phyloP scores from a whole-genome alignment of 2,113 vertebrate genomes.

The Beaufortia kweichowensis region DNA sequence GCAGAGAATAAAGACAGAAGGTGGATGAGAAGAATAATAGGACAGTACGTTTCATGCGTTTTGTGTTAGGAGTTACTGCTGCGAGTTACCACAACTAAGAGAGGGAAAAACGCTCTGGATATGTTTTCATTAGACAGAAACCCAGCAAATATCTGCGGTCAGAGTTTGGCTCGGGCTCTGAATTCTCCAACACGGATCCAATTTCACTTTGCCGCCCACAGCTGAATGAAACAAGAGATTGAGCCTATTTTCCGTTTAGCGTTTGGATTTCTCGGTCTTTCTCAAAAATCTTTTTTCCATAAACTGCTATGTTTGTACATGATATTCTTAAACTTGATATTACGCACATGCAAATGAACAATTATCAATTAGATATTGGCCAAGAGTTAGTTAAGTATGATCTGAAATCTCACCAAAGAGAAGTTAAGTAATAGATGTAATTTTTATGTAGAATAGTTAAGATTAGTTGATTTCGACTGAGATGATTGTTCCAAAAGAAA shows the following conservation, averaged over 20 bases:
- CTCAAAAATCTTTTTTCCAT: background rate
- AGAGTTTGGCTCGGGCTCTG: background rate
- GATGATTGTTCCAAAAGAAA: conserved; percentile 5
- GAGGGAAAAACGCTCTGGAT: background rate
- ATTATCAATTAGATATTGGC: background rate
- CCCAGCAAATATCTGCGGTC: conserved; percentile 34
- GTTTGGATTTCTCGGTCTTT: too few relatives aligned
- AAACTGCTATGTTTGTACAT: background rate
- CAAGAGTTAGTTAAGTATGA: background rate
- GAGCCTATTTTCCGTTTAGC: conserved; percentile 19
- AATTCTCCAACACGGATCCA: conserved; percentile 14
- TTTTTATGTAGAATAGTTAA: background rate
- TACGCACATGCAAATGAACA: background rate
- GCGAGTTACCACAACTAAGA: background rate
- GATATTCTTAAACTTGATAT: background rate
- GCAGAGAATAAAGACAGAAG: background rate
- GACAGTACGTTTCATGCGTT: background rate
- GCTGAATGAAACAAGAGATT: conserved; percentile 21
- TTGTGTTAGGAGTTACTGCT: background rate
- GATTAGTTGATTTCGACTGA: conserved; percentile 8
- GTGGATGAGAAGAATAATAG: background rate
- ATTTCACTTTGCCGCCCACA: conserved; percentile 36
- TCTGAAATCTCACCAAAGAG: background rate
- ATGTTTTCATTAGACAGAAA: conserved; percentile 28
- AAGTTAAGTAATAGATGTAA: conserved; percentile 13